Conservation (phyloP, 2,888 invertebrate species). For the Andrena flavipes region DNA sequence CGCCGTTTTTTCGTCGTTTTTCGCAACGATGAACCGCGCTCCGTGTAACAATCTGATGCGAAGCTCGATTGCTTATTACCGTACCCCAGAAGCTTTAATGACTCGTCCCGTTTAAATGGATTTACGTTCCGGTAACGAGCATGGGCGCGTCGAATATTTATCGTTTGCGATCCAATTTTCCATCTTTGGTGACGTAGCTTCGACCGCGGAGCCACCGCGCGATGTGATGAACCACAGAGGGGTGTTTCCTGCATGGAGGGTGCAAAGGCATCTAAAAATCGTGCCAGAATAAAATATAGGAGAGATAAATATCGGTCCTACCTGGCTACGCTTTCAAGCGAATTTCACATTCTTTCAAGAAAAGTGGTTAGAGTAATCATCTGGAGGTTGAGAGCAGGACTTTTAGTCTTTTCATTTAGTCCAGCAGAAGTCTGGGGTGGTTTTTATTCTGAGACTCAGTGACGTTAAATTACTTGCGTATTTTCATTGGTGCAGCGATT, state of each 20-base stretch:
- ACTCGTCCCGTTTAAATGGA: constrained; percentile 54
- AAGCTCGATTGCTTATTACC: constrained; percentile 57
- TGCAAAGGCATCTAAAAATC: too few species aligned
- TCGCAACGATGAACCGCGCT: constrained; percentile 47
- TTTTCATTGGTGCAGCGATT: too few species aligned
- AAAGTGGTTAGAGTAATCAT: too few species aligned
- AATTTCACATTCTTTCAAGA: too few species aligned
- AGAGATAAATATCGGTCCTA: too few species aligned
- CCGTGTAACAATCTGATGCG: constrained; percentile 62
- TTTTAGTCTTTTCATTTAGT: too few species aligned
- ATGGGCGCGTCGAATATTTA: constrained; percentile 30
- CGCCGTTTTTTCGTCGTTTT: not conserved
- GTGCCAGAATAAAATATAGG: too few species aligned
- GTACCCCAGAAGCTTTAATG: constrained; percentile 44
- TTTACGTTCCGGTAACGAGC: constrained; percentile 55
- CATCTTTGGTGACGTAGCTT: not conserved
- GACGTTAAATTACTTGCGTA: too few species aligned
- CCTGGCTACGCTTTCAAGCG: too few species aligned
- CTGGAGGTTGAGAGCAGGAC: too few species aligned
- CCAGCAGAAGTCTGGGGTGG: too few species aligned
- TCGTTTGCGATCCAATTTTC: constrained; percentile 16
- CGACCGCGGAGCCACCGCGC: not conserved
- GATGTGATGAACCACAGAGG: not conserved
- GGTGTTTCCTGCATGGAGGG: not conserved
- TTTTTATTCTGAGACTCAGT: too few species aligned